Evolutionary conservation across 2,797 vertebrate genomes (phyloP).

Genomic region (Danio kyathit): DNA sequence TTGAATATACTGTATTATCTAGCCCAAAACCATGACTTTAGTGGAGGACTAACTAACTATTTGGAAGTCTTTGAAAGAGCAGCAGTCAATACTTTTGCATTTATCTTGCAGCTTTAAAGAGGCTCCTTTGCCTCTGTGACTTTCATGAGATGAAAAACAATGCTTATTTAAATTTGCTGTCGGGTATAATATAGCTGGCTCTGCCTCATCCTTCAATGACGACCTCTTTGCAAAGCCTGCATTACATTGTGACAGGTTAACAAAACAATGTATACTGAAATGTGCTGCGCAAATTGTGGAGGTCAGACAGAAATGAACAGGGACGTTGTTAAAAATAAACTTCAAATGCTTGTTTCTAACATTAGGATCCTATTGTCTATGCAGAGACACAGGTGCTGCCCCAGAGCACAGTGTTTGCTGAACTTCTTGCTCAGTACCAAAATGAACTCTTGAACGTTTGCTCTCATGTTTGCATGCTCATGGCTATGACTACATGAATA

Average conservation of each 20-base stretch:
- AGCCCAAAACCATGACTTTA: neutral
- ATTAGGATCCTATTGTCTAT: neutral
- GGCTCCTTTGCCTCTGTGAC: neutral
- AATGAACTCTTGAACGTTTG: neutral
- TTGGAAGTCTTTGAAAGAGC: neutral
- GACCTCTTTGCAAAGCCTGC: conserved; percentile 13
- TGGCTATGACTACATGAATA: neutral
- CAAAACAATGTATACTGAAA: conserved; percentile 24
- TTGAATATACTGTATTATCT: neutral
- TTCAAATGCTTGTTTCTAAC: conserved; percentile 18
- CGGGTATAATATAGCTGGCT: neutral
- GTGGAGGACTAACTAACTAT: neutral
- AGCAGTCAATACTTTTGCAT: neutral
- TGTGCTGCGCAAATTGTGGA: conserved; percentile 13
- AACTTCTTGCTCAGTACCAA: neutral
- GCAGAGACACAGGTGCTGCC: conserved; percentile 1
- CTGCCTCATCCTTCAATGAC: conserved; percentile 25
- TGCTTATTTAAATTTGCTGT: neutral
- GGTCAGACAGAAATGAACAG: conserved; percentile 25
- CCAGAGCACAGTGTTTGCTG: neutral
- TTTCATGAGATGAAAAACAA: neutral
- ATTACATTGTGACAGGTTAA: conserved; percentile 32
- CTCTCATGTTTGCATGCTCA: neutral
- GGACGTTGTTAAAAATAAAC: conserved; percentile 43
- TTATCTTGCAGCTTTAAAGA: neutral